Base-by-base conservation (phyloP, 2,888 invertebrate genomes). In the Metopia argyrocephala region DNA sequence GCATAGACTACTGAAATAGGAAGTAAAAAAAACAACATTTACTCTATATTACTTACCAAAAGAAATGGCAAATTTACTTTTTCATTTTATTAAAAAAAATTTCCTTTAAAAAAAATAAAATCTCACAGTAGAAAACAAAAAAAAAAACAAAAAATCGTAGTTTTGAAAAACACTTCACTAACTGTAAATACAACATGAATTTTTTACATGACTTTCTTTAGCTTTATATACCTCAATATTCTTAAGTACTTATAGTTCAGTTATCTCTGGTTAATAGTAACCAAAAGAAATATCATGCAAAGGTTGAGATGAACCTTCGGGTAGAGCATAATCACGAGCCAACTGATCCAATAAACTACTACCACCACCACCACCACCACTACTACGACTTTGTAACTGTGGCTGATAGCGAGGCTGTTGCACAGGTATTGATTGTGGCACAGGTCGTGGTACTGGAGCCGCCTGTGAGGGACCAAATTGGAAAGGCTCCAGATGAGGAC, bases 221-320 rank as follows among this genome's bases (percentile, higher is more conserved):
- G 66, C 52, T 65, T 54, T 15, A 59, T 59, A 52, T 12, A 38
- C 59, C 52, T 46, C 62, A 54, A 31, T 59, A 59, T 38, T 3
- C 45, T 57, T 57, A 27, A 57, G 7, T n/a, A n/a, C n/a, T n/a
- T n/a, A n/a, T 27, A 20, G 52, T 45, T 7, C 21, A 18, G 38
- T 18, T 9, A 46, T 6, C 59, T 54, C n/a, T n/a, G n/a, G n/a
- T 91, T 93, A 95, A 90, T 94, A 95, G 89, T 94, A 94, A 86
- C 96, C 95, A 88, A 96, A 96, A 78, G 95, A 94, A 89, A 96
- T 96, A 87, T 96, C 96, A 87, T 96, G 96, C 46, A 95, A 91
- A 0, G 96, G 93, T 46, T 93, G 92, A 0, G 94, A 92, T 7
- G 93, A 92, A 27, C 93, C 93, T 83, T 93, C 92, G 0, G 96